Base-by-base conservation (phyloP, 2,113 vertebrate genomes). In the Natator depressus region DNA sequence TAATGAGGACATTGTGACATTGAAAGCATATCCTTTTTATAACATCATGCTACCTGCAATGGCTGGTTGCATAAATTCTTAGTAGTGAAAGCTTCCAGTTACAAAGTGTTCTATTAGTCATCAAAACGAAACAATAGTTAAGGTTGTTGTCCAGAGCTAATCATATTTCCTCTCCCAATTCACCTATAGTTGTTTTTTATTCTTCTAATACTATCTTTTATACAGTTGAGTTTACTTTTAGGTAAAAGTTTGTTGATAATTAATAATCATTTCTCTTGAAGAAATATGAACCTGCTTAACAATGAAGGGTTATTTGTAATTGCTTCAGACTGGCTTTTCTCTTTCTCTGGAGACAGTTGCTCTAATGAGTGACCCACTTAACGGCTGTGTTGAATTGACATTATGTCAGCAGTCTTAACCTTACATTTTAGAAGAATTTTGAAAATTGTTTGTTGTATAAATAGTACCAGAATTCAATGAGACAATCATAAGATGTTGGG, bases 21-120 rank as follows among this genome's bases (percentile, higher is more conserved):
- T 51, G 47, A 3, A 80, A 85, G 20, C 27, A 55, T 16, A 17
- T 82, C 24, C 31, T 91, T 85, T 90, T 93, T 1, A 0, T 93
- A 94, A 87, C 31, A 19, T 31, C 83, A 69, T 79, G 76, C 88
- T 95, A 81, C 47, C 75, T 89, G 82, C 22, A 91, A 46, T 84
- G 92, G 62, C 85, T 89, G 91, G 49, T 79, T 92, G 38, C 38
- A 59, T 95, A 84, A 55, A 35, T 92, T 55, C 93, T 47, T 78
- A 17, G 62, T 50, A 95, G 17, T 91, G 89, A 93, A 98, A 91
- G 76, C 62, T 90, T 83, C 94, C 87, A 88, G 78, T 91, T 94
- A 89, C 47, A 65, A 92, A 92, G 10, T 25, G n/a, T 89, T 90
- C 72, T 82, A 84, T 92, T 94, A 95, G 85, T 92, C 95, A 96